A percentile compares a stretch with the other conserved stretches of the same genome.
These are phyloP conservation scores for Augiades crinisus DNA, from an alignment of 2,888 invertebrate species.

Conservation along the genomic window DNA sequence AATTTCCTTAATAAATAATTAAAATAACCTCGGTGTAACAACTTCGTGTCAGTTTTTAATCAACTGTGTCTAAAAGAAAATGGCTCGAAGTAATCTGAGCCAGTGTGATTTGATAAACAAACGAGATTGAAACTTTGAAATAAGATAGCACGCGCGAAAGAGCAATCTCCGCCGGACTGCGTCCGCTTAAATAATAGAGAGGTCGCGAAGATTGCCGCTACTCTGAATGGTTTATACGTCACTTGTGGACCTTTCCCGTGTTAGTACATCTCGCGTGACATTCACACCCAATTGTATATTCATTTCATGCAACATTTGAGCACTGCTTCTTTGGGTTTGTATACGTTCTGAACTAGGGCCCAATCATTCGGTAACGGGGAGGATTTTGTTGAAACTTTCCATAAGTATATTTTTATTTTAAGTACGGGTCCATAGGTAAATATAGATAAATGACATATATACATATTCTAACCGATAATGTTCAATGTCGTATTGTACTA, in stretches of 20 bases:
- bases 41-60: too few relatives aligned
- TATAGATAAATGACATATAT: too few relatives aligned
- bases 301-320: constrained; percentile 41
- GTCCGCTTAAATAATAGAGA: constrained; percentile 77
- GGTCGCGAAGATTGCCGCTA: constrained; percentile 75
- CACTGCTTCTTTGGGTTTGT: neutral
- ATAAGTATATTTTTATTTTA: too few relatives aligned
- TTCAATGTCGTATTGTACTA: too few relatives aligned
- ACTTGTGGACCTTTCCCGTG: constrained; percentile 70
- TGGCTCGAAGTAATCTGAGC: neutral
- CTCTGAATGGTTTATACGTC: constrained; percentile 78
- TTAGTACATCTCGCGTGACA: constrained; percentile 63
- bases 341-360: neutral
- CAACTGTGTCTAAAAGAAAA: too few relatives aligned
- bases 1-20: too few relatives aligned
- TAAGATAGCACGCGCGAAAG: constrained; percentile 48
- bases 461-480: too few relatives aligned
- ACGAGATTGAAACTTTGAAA: constrained; percentile 31
- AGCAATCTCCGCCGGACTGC: constrained; percentile 66
- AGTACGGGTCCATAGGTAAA: too few relatives aligned
- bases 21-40: too few relatives aligned
- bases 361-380: too few relatives aligned
- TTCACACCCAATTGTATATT: constrained; percentile 69
- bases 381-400: too few relatives aligned
- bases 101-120: constrained; percentile 1